These are phyloP conservation scores for Drosophila macrospina DNA, from an alignment of 2,888 invertebrate genomes.

Conservation along the genomic window DNA sequence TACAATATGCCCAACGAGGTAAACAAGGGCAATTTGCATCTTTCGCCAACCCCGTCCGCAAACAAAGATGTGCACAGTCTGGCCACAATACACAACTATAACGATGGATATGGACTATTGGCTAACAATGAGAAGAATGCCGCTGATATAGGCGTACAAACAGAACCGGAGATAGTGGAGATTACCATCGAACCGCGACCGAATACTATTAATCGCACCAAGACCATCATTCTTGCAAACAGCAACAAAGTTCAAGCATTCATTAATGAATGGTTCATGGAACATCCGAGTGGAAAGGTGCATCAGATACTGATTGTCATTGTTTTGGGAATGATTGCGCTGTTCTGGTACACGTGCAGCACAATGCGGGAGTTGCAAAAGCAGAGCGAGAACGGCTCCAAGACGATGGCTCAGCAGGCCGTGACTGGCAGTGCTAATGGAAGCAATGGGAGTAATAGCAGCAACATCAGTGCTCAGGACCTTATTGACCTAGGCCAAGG, in stretches of 20 bases:
- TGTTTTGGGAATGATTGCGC: conserved; percentile 89
- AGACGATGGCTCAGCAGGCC: conserved; percentile 78
- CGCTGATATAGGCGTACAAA: conserved; percentile 87
- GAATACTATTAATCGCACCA: conserved; percentile 85
- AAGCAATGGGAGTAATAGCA: conserved; percentile 74
- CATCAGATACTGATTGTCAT: conserved; percentile 90
- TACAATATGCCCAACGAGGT: conserved; percentile 89
- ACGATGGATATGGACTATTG: conserved; percentile 74
- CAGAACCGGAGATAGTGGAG: conserved; percentile 86
- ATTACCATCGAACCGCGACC: conserved; percentile 64
- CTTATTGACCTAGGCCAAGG: conserved; percentile 84
- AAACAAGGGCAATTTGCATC: conserved; percentile 72
- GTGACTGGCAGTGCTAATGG: conserved; percentile 59
- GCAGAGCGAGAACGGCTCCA: conserved; percentile 88
- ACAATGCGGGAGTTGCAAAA: conserved; percentile 90
- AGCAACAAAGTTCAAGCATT: conserved; percentile 82
- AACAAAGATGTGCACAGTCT: conserved; percentile 75
- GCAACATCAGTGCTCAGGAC: conserved; percentile 79
- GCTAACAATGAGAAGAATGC: conserved; percentile 76
- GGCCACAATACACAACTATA: conserved; percentile 82
- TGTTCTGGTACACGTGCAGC: conserved; percentile 91
- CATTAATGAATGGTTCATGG: conserved; percentile 88
- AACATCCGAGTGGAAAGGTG: conserved; percentile 91
- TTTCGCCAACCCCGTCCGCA: conserved; percentile 79
- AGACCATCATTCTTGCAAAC: conserved; percentile 80